Base-by-base conservation (phyloP, 2,797 vertebrate genomes). In the Pseudocheirus occidentalis region DNA sequence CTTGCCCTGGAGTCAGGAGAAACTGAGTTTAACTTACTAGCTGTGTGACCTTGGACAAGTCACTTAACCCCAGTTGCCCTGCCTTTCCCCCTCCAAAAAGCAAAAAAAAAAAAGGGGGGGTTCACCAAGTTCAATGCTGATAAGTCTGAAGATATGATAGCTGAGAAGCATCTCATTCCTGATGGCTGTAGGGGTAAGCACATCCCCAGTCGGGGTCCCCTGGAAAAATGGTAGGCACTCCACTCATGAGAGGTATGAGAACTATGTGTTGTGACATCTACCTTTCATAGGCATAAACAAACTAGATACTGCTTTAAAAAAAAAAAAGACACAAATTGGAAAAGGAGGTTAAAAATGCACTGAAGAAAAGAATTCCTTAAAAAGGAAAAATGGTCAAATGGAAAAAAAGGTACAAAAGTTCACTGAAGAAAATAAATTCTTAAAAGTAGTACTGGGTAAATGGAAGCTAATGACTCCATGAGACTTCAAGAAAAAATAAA, bases 161-260 rank as follows among this genome's bases (percentile, higher is more conserved):
- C 99, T 0, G 98, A 99, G 98, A 99, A 99, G 98, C 98, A 99
- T n/a, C 98, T 99, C 96, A 98, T 99, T 94, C 98, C 99, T 0
- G 99, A 99, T 0, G 99, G 99, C 56, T 99, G 99, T 50, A 99
- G 99, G 0, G 99, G 99, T 56, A 99, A 99, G 73, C 99, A 99
- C 96, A 99, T 99, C 97, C 99, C 99, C 12, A 99, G 50, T 95
- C 98, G 97, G 0, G 99, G 99, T 0, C 99, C 99, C 0, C 98
- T 99, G 97, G 96, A 97, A 93, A 98, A 98, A 96, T 99, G 99
- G 99, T 99, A 98, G 97, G 98, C 98, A 1, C 98, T 99, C 95
- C 99, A 99, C 9, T 98, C 98, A 0, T 96, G 73, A 97, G 18
- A 18, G 5, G 28, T 59, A 21, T 96, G 73, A 97, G 18, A 18